Conservation (phyloP, 2,113 vertebrate species). For the Erythrocercus mccallii region DNA sequence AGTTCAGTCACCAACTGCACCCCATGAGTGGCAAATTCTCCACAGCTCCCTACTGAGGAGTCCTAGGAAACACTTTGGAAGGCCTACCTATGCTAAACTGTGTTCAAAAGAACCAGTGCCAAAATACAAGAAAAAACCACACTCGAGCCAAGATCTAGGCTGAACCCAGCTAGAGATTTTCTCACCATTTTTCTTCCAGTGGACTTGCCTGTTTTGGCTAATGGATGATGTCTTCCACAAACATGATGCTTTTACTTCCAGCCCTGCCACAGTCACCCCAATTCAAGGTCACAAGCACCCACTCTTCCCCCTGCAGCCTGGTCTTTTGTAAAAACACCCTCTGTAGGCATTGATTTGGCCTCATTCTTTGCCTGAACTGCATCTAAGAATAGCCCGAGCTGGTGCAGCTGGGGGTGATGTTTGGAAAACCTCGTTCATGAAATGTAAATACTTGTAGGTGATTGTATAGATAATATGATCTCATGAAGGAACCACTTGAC, state of each 20-base stretch:
- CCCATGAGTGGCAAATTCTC: rapidly evolving
- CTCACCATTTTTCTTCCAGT: not conserved
- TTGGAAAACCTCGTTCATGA: not conserved
- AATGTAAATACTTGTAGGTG: slow-evolving; percentile 37
- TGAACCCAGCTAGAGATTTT: not conserved
- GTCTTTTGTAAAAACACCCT: not conserved
- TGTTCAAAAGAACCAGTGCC: not conserved
- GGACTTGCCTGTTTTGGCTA: not conserved
- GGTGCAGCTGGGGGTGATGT: not conserved
- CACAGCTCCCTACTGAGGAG: not conserved
- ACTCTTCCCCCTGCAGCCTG: not conserved
- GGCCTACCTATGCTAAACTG: not conserved
- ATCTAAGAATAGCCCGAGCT: not conserved
- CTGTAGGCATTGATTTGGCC: not conserved
- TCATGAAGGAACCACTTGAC: slow-evolving; percentile 35
- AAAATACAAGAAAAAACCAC: not conserved
- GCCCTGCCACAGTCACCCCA: not conserved
- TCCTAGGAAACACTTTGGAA: not conserved
- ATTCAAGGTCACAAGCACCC: not conserved
- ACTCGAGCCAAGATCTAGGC: rapidly evolving
- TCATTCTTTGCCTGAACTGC: not conserved
- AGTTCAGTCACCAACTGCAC: not conserved
- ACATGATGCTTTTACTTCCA: not conserved
- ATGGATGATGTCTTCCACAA: not conserved
- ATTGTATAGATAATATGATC: slow-evolving; percentile 19